Base-by-base conservation (phyloP, 2,888 invertebrate genomes). In the Hydropsyche betteni region DNA sequence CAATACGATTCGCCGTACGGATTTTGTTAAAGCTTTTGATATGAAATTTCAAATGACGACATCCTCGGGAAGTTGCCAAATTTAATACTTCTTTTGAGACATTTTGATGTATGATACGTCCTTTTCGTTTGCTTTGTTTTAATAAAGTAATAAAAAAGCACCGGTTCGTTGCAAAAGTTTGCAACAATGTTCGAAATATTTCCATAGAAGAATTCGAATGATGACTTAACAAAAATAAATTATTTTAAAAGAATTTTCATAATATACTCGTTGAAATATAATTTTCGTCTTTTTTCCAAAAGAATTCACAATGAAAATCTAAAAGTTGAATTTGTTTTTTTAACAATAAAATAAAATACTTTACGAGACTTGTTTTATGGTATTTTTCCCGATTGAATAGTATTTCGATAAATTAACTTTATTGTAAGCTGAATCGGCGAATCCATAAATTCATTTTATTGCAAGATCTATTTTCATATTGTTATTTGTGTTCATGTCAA, bases 1-100 rank as follows among this genome's bases (percentile, higher is more conserved):
- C 58, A 58, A 58, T 58, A 58, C 58, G 58, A 58, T 58, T 58
- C 58, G 16, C 58, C 4, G 58, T 16, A 58, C 58, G 58, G 58
- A 58, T 58, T 58, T 58, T 24, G 58, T 24, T 58, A 16, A 58
- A 58, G 58, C 58, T 58, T 58, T 16, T 16, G 58, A 58, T 58
- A 58, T 58, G 58, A 58, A 58, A 58, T 58, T 58, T 58, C 58
- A 16, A 58, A 58, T 58, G 58, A 24, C 58, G 16, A 58, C 58
- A 58, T 58, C 44, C 16, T 58, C 58, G 58, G 16, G 24, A 58
- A 58, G 58, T 58, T 58, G 14, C 58, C 58, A 16, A 58, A 16
- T 58, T 58, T 58, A 58, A 58, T 58, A 58, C 58, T 58, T 58
- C 58, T 58, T 58, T 58, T 5, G 24, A 58, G 58, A 58, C 58